Percentiles rank a stretch among this genome's conserved stretches.
Conservation (phyloP, 2,797 vertebrate genomes). For the Astyanax mexicanus region DNA sequence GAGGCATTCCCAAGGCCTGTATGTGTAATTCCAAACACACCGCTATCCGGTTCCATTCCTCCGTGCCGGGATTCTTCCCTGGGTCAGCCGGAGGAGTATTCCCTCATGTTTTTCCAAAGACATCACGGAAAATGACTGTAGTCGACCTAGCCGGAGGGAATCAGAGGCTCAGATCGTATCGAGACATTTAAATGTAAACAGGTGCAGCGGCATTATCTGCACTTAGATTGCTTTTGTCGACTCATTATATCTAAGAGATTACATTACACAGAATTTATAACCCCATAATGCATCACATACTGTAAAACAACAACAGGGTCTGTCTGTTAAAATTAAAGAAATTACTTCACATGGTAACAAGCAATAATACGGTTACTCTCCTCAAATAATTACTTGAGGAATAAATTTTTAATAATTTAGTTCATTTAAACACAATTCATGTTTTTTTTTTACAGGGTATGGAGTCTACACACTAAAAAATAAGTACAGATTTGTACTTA, state of each 20-base stretch:
- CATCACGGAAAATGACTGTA: conserved; percentile 1
- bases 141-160: conserved; percentile 16
- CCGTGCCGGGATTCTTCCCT: conserved; percentile 15
- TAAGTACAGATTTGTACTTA: no score
- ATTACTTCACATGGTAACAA: no score
- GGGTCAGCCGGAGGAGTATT: conserved; percentile 21
- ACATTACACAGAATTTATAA: not conserved
- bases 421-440: no score
- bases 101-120: conserved; percentile 23
- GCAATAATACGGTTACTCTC: no score
- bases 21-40: conserved; percentile 28
- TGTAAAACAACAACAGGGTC: no score
- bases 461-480: no score
- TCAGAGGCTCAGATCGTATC: conserved; percentile 22
- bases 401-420: no score
- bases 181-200: conserved; percentile 35
- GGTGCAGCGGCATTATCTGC: conserved; percentile 31
- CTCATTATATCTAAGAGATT: conserved; percentile 24
- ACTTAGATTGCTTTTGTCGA: conserved; percentile 31
- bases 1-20: conserved; percentile 1
- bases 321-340: no score
- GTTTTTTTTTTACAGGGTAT: no score
- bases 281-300: no score
- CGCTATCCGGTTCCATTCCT: conserved; percentile 28
- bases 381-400: no score